A percentile compares a stretch with the other conserved stretches of the same genome.
phyloP scores from a whole-genome alignment of 2,113 vertebrate genomes.

The Clinocottus analis region DNA sequence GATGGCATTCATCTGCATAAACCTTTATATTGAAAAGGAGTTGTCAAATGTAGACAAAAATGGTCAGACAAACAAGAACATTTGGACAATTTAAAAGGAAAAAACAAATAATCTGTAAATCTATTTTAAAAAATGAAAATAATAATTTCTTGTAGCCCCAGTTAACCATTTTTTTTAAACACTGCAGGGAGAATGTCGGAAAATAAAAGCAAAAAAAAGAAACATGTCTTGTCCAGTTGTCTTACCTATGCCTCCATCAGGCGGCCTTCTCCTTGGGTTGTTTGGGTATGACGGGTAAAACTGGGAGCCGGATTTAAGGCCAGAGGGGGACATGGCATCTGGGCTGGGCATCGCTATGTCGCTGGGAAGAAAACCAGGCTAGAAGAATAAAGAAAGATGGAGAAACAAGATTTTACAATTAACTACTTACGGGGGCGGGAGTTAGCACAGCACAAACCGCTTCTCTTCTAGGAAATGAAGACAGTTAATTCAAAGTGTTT shows the following conservation, averaged over 20 bases:
- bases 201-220: not conserved
- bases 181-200: not conserved
- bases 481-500: slow-evolving; percentile 53
- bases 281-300: slow-evolving; percentile 91
- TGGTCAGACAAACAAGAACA: too few species aligned
- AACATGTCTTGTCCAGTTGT: slow-evolving; percentile 9
- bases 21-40: not conserved
- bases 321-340: slow-evolving; percentile 92
- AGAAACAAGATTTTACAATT: slow-evolving; percentile 30
- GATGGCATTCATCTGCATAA: slow-evolving; percentile 9
- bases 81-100: too few species aligned
- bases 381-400: slow-evolving; percentile 32
- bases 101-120: not conserved
- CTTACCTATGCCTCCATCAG: slow-evolving; percentile 91
- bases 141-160: not conserved
- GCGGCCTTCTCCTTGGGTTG: slow-evolving; percentile 92
- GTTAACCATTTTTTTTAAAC: not conserved
- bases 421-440: slow-evolving; percentile 13
- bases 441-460: slow-evolving; percentile 18
- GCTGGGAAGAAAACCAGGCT: slow-evolving; percentile 91
- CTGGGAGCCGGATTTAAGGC: slow-evolving; percentile 90
- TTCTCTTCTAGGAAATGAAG: slow-evolving; percentile 55
- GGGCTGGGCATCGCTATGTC: slow-evolving; percentile 93
- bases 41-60: too few species aligned
- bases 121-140: too few species aligned